Conservation (phyloP, 2,888 invertebrate species). For the Linnaemya vulpina region DNA sequence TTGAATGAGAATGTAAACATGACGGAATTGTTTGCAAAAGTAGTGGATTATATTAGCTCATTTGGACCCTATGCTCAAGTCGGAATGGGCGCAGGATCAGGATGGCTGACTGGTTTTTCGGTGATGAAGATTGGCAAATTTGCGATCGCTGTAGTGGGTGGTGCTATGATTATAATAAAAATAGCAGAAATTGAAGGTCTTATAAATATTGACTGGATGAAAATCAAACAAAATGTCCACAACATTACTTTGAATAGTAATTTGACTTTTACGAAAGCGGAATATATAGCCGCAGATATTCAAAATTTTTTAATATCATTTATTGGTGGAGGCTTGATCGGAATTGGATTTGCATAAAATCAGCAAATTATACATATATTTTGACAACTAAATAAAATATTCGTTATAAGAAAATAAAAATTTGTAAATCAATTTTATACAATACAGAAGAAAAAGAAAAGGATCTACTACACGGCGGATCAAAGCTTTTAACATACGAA, state of each 20-base stretch:
- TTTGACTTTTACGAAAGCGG: not conserved
- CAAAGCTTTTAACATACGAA: no score
- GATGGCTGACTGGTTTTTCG: slow-evolving; percentile 25
- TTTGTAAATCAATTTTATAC: no score
- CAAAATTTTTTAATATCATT: slow-evolving; percentile 36
- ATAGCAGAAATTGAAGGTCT: slow-evolving; percentile 43
- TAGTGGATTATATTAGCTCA: slow-evolving; percentile 6
- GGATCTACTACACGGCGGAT: no score
- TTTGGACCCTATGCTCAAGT: slow-evolving; percentile 41
- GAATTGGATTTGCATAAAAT: slow-evolving; percentile 50
- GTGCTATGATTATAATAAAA: slow-evolving; percentile 33
- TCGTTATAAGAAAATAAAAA: not conserved
- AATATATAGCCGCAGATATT: not conserved
- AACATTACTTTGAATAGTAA: not conserved
- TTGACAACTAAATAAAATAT: not conserved
- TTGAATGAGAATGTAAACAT: slow-evolving; percentile 1
- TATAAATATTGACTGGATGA: slow-evolving; percentile 39
- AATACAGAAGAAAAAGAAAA: no score
- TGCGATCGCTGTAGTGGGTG: slow-evolving; percentile 22
- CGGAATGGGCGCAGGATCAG: slow-evolving; percentile 25
- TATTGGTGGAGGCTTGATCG: slow-evolving; percentile 44
- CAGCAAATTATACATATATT: not conserved
- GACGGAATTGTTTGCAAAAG: slow-evolving; percentile 1
- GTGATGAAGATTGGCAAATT: slow-evolving; percentile 50
- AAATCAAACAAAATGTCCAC: slow-evolving; percentile 8